Evolutionary conservation across 2,888 invertebrate species (phyloP).

Genomic region (Leptodirus hochenwartii): DNA sequence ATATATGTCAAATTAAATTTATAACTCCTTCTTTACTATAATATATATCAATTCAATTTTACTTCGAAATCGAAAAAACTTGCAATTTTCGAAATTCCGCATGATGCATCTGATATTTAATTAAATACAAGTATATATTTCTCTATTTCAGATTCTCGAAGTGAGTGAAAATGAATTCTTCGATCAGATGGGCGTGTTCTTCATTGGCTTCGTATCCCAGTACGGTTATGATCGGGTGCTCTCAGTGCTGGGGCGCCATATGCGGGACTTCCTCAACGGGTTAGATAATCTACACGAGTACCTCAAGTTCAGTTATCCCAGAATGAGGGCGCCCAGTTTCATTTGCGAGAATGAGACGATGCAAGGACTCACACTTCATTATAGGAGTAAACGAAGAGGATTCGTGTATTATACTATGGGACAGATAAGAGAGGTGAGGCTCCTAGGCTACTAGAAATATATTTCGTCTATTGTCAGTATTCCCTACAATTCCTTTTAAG

Average conservation of each 20-base stretch:
- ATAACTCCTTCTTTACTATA: too few relatives aligned
- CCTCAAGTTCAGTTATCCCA: slow-evolving; percentile 86
- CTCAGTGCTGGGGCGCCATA: slow-evolving; percentile 78
- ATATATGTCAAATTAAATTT: too few relatives aligned
- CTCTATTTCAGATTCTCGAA: slow-evolving; percentile 51
- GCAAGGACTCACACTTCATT: slow-evolving; percentile 83
- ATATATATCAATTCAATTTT: too few relatives aligned
- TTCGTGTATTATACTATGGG: slow-evolving; percentile 96
- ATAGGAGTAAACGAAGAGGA: slow-evolving; percentile 80
- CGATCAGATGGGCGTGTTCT: slow-evolving; percentile 87
- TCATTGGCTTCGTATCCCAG: slow-evolving; percentile 83
- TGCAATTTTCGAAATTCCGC: too few relatives aligned
- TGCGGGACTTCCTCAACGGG: slow-evolving; percentile 90
- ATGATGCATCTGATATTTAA: too few relatives aligned
- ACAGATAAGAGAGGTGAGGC: slow-evolving; percentile 65
- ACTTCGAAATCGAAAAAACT: too few relatives aligned
- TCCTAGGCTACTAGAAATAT: too few relatives aligned
- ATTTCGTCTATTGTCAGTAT: too few relatives aligned
- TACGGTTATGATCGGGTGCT: slow-evolving; percentile 88
- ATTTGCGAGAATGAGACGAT: slow-evolving; percentile 91
- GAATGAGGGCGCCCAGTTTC: slow-evolving; percentile 85
- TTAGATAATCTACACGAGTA: slow-evolving; percentile 96
- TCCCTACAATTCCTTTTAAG: too few relatives aligned
- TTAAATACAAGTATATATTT: too few relatives aligned
- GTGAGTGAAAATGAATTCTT: slow-evolving; percentile 79